Evolutionary conservation across 2,888 invertebrate genomes (phyloP), one percentile per base, ranked within the genome.

Genomic region (Thereva unica): DNA sequence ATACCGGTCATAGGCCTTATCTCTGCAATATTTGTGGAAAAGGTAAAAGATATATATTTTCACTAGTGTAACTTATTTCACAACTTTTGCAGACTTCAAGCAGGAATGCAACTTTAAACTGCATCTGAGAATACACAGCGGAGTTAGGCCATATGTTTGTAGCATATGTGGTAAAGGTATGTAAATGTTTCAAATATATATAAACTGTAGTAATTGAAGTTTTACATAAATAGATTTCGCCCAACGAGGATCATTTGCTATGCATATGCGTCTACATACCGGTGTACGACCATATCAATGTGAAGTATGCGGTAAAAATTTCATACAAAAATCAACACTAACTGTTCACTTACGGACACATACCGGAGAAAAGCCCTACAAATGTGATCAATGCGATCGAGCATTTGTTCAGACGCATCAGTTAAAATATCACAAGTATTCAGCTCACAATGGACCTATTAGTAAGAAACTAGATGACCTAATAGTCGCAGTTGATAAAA

Each of bases 241-340:
- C 37, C 71, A 69, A 52, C 68, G 69, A n/a, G 66, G 69, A 7
- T 63, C 71, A 40, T 69, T 47, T 35, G 52, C 57, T 4, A 68
- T 71, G 69, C 71, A 71, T 65, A 69, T 69, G 68, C 59, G 68
- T n/a, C 68, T 64, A 12, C 71, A 71, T 40, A 52, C 67, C 40
- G 68, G 68, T 10, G 12, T 66, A 6, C 67, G 71, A 6, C 69
- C 69, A 9, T 71, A 67, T 68, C 71, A 71, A 37, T 71, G 71
- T 44, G 69, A 71, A 52, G 38, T 68, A n/a, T 71, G 71, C 49
- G 71, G 71, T 9, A 71, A 71, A 59, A 66, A 70, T 44, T 71
- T 71, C 35, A 56, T 67, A 12, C 71, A 71, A 64, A 71, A 65
- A 55, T 69, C 69, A 6, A 67, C 71, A 6, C 49, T 71, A 44